phyloP scores from a whole-genome alignment of 1,140 invertebrate genomes.

The Heliconius melpomene region DNA sequence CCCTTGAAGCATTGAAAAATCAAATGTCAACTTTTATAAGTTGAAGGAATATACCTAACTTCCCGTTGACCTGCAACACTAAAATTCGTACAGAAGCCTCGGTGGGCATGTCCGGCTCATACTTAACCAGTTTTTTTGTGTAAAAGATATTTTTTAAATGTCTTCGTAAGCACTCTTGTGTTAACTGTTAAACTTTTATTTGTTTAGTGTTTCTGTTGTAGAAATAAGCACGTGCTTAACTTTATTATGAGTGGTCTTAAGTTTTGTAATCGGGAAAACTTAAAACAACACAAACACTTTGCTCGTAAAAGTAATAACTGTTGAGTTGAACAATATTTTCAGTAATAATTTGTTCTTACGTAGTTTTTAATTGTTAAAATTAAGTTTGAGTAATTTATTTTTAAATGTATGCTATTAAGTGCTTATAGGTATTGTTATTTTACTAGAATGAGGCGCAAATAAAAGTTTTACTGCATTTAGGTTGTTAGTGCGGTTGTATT shows the following conservation, averaged over 20 bases:
- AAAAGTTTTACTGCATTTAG: too few relatives aligned
- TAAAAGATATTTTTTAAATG: background rate
- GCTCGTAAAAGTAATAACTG: slow-evolving; percentile 21
- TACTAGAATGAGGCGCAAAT: too few relatives aligned
- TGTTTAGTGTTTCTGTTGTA: slow-evolving; percentile 12
- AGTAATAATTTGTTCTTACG: slow-evolving; percentile 1
- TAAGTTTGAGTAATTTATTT: background rate
- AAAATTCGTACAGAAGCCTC: too few relatives aligned
- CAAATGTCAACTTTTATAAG: too few relatives aligned
- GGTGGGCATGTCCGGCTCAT: too few relatives aligned
- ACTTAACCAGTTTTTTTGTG: background rate
- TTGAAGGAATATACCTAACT: too few relatives aligned
- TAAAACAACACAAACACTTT: slow-evolving; percentile 2
- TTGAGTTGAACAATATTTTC: background rate
- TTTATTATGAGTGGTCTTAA: slow-evolving; percentile 18
- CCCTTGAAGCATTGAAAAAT: too few relatives aligned
- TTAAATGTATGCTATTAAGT: background rate
- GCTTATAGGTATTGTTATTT: background rate
- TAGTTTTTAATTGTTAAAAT: background rate
- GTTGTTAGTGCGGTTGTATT: too few relatives aligned
- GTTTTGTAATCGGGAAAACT: slow-evolving; percentile 11
- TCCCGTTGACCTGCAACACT: too few relatives aligned
- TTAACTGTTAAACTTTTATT: slow-evolving; percentile 3
- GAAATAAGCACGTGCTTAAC: slow-evolving; percentile 12
- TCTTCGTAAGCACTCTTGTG: background rate